Base-by-base conservation (phyloP, 2,888 invertebrate genomes). In the Cerastoderma edule region DNA sequence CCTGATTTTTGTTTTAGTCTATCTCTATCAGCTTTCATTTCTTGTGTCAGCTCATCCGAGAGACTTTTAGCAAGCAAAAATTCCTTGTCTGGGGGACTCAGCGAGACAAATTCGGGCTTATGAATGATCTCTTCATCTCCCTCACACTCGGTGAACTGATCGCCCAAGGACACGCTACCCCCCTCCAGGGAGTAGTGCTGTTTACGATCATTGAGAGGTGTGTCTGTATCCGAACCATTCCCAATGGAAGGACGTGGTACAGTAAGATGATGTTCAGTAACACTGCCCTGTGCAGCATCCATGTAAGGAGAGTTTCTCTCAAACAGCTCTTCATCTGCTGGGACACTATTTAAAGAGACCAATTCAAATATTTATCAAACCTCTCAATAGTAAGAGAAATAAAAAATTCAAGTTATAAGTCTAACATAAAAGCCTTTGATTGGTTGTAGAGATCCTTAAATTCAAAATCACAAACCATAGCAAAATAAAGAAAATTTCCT, bases 11-110 rank as follows among this genome's bases (percentile, higher is more conserved):
- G 53, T 65, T 65, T 79, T 10, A 70, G 30, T 30, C 70, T 60
- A 44, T 54, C 67, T 27, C 76, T 60, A 35, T 57, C 66, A 44
- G 71, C 68, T 63, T 80, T 83, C 86, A 88, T 89, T 70, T 88
- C 85, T 44, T 85, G 78, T 8, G 89, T 89, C 27, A 90, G 72
- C 53, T 83, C 87, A 66, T 87, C 88, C 56, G 89, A 89, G 68
- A 89, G 81, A 81, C 87, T 85, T 75, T 87, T 85, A n/a, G 87
- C 86, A 66, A 87, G 77, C 19, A 85, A 68, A 66, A 86, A 85
- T 22, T 84, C 81, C 75, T 83, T 87, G 48, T 88, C 85, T 22
- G 85, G 72, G 10, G 82, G 81, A 67, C 75, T 83, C n/a, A 75
- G 56, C 6, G 75, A 71, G 16, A 66, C 68, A 27, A 84, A 68